These are phyloP conservation scores for Drosophila gunungcola DNA, from an alignment of 1,140 invertebrate species.

Conservation along the genomic window DNA sequence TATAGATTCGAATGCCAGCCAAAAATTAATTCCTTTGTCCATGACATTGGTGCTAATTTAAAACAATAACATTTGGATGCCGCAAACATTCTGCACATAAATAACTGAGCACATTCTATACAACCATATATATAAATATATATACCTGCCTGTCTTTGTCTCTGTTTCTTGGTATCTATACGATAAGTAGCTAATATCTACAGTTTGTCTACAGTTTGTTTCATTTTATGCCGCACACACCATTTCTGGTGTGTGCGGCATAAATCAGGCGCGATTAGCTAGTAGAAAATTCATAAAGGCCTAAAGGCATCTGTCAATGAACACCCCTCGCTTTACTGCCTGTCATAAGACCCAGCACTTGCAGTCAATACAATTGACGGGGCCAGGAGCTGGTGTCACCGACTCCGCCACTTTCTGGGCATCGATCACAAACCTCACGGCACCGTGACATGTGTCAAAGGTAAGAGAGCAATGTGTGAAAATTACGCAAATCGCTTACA, in stretches of 20 bases:
- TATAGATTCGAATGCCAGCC: constrained; percentile 8
- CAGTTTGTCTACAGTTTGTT: too few relatives aligned
- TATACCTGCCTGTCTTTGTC: background rate
- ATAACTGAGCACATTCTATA: constrained; percentile 14
- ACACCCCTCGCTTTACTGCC: background rate
- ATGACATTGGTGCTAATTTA: constrained; percentile 82
- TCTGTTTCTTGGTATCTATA: constrained; percentile 19
- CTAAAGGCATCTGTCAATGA: constrained; percentile 26
- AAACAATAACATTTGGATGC: constrained; percentile 69
- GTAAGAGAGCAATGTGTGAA: constrained; percentile 66
- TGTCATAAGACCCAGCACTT: constrained; percentile 39
- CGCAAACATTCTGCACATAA: constrained; percentile 43
- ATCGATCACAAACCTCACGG: constrained; percentile 60
- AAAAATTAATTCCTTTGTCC: constrained; percentile 71
- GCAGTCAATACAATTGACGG: constrained; percentile 58
- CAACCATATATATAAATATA: constrained; percentile 2
- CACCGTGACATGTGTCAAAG: constrained; percentile 75
- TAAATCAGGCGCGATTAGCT: constrained; percentile 41
- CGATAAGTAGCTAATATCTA: constrained; percentile 4
- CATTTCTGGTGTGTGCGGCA: constrained; percentile 23
- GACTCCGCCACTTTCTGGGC: constrained; percentile 27
- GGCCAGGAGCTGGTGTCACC: constrained; percentile 9
- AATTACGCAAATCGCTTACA: constrained; percentile 61
- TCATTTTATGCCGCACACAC: too few relatives aligned
- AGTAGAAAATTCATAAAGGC: constrained; percentile 27